Evolutionary conservation across 2,113 vertebrate genomes (phyloP), one percentile per base, ranked within the genome.

Genomic region (Gadus chalcogrammus): DNA sequence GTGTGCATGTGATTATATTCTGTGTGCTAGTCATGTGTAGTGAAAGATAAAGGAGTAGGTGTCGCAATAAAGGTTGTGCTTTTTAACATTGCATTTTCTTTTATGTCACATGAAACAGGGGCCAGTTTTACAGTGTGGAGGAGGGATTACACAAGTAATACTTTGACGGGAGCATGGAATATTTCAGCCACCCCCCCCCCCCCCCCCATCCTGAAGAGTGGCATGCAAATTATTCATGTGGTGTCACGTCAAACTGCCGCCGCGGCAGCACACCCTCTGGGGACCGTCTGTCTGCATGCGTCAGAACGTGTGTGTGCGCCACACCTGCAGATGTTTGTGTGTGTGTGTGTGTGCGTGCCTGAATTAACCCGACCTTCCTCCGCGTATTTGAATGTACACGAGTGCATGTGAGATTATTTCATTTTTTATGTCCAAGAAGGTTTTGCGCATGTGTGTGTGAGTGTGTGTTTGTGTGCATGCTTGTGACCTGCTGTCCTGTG

Each of bases 151-250:
- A 48, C 12, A 13, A 48, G 42, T 48, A 12, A 48, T 48, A 48
- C 12, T 48, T 48, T 48, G 42, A 9, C 12, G 42, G 42, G 42
- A 48, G 42, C 42, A 48, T 48, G 42, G 42, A 9, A 48, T 48
- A 48, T 48, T 12, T 48, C 31, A 35, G 4, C 31, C 31, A 48
- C 42, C 42, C 42, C 42, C 42, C 42, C 83, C 84, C 76, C 73
- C 73, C 83, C 75, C 80, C 12, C 42, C 42, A 48, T 48, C 42
- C 42, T 48, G 42, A 48, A 48, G 42, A 42, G 12, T 56, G 6
- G 72, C 69, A 71, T 73, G 81, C 78, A 83, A 88, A 90, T 89
- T 88, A 88, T 90, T 88, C 76, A 88, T 88, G 82, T 22, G 78
- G 80, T 83, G 82, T 88, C 82, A 84, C 73, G 79, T 84, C 78